Conservation (phyloP, 2,113 vertebrate species). For the Fregetta grallaria region DNA sequence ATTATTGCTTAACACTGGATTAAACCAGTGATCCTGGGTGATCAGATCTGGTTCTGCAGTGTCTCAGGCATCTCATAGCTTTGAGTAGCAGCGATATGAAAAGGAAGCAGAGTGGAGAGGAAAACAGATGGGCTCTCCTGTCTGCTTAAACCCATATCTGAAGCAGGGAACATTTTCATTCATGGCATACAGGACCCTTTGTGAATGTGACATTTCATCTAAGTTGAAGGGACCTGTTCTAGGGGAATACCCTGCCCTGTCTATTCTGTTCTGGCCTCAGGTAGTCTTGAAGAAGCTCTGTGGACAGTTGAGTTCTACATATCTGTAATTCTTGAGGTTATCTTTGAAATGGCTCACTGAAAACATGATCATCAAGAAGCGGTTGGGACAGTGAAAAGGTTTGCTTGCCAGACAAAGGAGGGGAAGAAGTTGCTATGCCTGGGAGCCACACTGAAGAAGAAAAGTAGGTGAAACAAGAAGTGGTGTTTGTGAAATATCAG, state of each 20-base stretch:
- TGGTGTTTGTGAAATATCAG: not conserved
- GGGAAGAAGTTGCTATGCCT: not conserved
- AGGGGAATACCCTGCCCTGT: not conserved
- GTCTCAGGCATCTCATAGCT: accelerated
- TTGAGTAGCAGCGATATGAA: not conserved
- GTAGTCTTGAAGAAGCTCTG: not conserved
- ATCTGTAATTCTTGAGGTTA: not conserved
- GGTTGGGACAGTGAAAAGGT: not conserved
- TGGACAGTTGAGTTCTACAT: not conserved
- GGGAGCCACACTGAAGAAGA: not conserved
- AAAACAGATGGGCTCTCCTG: not conserved
- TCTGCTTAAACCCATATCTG: not conserved
- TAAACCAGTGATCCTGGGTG: not conserved
- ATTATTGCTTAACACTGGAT: not conserved
- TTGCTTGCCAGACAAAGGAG: not conserved
- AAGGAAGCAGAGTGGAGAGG: not conserved
- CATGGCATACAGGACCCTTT: not conserved
- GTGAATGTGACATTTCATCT: not conserved
- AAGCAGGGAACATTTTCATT: not conserved
- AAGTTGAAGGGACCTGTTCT: not conserved
- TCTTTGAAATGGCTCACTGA: not conserved
- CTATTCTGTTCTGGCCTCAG: not conserved
- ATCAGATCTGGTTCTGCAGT: not conserved
- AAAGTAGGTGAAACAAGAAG: not conserved
- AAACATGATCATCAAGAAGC: not conserved